Evolutionary conservation across 2,888 invertebrate genomes (phyloP).

Genomic region (Morinoia aosen): DNA sequence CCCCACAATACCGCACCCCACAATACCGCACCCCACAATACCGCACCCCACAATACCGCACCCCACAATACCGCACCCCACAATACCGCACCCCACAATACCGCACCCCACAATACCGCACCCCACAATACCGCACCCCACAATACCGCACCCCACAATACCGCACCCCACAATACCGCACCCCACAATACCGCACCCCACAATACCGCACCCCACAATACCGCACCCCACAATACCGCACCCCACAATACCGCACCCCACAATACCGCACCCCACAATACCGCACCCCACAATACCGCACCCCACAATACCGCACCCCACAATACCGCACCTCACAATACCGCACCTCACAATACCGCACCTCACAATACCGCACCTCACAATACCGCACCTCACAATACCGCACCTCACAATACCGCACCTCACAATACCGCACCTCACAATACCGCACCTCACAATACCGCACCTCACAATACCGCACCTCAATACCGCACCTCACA

Average conservation of each 20-base stretch:
- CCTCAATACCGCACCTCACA: not conserved
- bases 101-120: too few species aligned
- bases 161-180: not conserved
- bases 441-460: not conserved
- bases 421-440: too few species aligned
- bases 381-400: not conserved
- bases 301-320: too few species aligned
- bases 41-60: too few species aligned
- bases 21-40: too few species aligned
- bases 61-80: not conserved
- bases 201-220: not conserved
- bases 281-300: too few species aligned
- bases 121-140: too few species aligned
- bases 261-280: not conserved
- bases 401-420: too few species aligned
- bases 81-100: not conserved
- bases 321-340: not conserved
- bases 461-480: too few species aligned
- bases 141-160: too few species aligned
- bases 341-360: too few species aligned
- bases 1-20: not conserved
- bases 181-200: not conserved
- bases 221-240: not conserved
- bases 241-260: constrained; percentile 57
- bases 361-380: not conserved